phyloP scores from a whole-genome alignment of 2,888 invertebrate genomes.

The Sepioteuthis lessoniana region DNA sequence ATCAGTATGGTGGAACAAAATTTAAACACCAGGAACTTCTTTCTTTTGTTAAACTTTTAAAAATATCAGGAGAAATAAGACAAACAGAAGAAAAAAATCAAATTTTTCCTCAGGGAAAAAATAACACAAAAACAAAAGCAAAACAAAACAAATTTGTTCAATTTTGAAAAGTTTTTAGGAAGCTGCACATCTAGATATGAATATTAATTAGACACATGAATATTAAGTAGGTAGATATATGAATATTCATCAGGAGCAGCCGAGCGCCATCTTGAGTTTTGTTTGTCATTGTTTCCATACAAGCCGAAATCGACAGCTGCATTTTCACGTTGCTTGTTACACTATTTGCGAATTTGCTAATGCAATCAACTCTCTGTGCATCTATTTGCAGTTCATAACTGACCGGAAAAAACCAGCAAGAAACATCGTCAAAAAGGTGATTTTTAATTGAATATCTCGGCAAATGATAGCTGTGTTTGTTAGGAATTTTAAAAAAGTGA shows the following conservation, averaged over 20 bases:
- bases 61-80: too few species aligned
- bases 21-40: too few species aligned
- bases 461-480: too few species aligned
- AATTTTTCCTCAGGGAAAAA: too few species aligned
- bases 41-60: too few species aligned
- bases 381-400: not conserved
- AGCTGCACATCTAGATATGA: not conserved
- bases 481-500: too few species aligned
- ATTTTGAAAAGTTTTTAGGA: too few species aligned
- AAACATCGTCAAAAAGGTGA: not conserved
- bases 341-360: not conserved
- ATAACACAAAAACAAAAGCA: too few species aligned
- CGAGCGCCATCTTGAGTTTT: not conserved
- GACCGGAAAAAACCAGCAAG: not conserved
- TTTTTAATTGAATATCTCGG: too few species aligned
- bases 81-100: too few species aligned
- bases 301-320: not conserved
- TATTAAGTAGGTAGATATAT: not conserved
- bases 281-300: not conserved
- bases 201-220: not conserved
- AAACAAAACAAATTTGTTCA: too few species aligned
- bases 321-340: not conserved
- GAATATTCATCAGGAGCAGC: constrained; percentile 16
- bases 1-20: too few species aligned
- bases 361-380: not conserved